Evolutionary conservation across 2,888 invertebrate genomes (phyloP).

Genomic region (Glyphotaelius pellucidus): DNA sequence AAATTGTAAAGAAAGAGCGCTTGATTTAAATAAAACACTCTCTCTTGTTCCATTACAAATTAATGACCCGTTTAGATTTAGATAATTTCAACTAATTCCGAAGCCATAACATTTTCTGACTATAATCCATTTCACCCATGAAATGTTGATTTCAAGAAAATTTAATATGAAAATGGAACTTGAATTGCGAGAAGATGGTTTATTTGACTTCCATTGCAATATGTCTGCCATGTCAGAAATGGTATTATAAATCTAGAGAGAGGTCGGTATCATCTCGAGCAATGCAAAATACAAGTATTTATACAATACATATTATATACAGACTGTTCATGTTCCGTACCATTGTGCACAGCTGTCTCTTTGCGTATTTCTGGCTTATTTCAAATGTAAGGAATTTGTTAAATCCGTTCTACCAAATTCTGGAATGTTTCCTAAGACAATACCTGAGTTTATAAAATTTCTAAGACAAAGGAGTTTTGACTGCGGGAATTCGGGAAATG

Average conservation of each 20-base stretch:
- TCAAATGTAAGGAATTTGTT: not conserved
- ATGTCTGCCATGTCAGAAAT: not conserved
- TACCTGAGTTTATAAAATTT: not conserved
- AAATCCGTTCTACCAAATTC: not conserved
- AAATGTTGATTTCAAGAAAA: not conserved
- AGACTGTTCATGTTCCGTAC: no score
- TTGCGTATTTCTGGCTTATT: not conserved
- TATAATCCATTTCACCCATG: not conserved
- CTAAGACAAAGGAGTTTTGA: not conserved
- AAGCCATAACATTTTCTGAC: no score
- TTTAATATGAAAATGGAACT: not conserved
- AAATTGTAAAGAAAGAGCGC: no score
- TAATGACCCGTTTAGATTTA: no score
- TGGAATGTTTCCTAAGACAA: not conserved
- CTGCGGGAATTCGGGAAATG: not conserved
- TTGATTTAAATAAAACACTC: no score
- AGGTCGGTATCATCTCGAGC: not conserved
- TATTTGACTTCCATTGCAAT: not conserved
- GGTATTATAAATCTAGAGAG: not conserved
- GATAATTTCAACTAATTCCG: no score
- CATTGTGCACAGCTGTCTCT: not conserved
- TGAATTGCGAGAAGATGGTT: not conserved
- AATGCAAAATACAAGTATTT: not conserved
- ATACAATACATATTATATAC: not conserved
- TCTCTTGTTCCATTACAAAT: no score